Evolutionary conservation across 35 echinoderm and acorn worm genomes (phyloP).

Genomic region (Antedon bifida): DNA sequence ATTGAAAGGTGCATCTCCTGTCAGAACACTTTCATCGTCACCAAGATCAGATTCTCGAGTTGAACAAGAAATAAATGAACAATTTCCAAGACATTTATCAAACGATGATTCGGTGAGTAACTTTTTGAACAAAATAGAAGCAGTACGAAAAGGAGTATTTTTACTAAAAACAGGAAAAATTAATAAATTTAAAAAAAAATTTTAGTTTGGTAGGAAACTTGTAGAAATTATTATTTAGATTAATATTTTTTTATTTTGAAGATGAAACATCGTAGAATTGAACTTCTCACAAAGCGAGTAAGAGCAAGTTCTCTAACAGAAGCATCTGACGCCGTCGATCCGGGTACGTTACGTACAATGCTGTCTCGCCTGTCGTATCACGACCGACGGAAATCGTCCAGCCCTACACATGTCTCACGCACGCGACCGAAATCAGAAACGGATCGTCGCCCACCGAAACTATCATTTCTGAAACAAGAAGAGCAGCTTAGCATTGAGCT

Average conservation of each 20-base stretch:
- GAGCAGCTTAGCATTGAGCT: constrained; percentile 47
- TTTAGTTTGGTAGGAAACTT: not conserved
- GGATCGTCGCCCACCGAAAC: not conserved
- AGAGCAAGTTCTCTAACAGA: not conserved
- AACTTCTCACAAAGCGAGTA: not conserved
- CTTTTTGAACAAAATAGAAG: too few species aligned
- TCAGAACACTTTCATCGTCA: not conserved
- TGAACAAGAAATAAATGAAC: not conserved
- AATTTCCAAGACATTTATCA: not conserved
- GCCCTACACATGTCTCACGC: not conserved
- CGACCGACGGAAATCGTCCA: not conserved
- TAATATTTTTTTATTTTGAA: not conserved
- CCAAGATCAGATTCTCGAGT: not conserved
- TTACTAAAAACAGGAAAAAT: too few species aligned
- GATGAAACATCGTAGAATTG: not conserved
- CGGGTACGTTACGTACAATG: not conserved
- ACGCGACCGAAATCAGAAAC: not conserved
- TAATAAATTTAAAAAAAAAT: too few species aligned
- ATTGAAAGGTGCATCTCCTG: not conserved
- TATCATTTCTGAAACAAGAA: not conserved
- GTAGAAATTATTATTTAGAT: not conserved
- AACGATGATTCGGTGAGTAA: not conserved
- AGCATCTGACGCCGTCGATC: not conserved
- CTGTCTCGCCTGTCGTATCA: not conserved
- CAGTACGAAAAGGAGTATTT: too few species aligned